Evolutionary conservation across 2,888 invertebrate species (phyloP).

Genomic region (Crematogaster levior): DNA sequence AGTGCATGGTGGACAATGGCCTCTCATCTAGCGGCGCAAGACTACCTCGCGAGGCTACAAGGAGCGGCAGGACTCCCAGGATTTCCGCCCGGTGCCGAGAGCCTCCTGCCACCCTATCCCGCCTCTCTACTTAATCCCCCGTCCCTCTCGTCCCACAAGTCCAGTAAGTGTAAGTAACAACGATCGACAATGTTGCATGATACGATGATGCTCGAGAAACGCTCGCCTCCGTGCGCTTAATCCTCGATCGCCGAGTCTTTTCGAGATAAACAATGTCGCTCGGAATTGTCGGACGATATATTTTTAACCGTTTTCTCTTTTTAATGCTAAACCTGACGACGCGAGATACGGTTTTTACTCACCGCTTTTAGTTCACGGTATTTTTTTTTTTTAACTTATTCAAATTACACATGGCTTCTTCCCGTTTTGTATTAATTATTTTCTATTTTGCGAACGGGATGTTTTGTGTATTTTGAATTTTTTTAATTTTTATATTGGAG

Average conservation of each 20-base stretch:
- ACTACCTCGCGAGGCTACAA: constrained; percentile 94
- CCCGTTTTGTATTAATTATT: background rate
- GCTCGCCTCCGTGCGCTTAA: constrained; percentile 31
- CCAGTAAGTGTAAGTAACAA: constrained; percentile 83
- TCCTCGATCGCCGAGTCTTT: constrained; percentile 23
- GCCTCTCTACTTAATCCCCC: constrained; percentile 87
- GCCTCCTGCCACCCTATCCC: constrained; percentile 87
- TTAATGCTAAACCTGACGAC: constrained; percentile 4
- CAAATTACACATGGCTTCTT: background rate
- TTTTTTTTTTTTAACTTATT: background rate
- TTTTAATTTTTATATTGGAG: background rate
- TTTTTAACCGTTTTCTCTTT: constrained; percentile 21
- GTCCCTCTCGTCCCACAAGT: constrained; percentile 86
- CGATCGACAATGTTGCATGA: constrained; percentile 23
- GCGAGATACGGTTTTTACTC: background rate
- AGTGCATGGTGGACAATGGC: constrained; percentile 96
- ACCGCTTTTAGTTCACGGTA: background rate
- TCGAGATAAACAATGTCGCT: constrained; percentile 29
- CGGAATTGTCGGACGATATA: background rate
- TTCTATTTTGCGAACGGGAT: background rate
- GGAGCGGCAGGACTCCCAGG: constrained; percentile 91
- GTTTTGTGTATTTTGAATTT: background rate
- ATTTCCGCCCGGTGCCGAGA: constrained; percentile 88
- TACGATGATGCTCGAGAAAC: constrained; percentile 44
- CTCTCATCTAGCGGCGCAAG: constrained; percentile 94